These are phyloP conservation scores for Hedychridium roseum DNA, from an alignment of 2,888 invertebrate species.

Conservation along the genomic window DNA sequence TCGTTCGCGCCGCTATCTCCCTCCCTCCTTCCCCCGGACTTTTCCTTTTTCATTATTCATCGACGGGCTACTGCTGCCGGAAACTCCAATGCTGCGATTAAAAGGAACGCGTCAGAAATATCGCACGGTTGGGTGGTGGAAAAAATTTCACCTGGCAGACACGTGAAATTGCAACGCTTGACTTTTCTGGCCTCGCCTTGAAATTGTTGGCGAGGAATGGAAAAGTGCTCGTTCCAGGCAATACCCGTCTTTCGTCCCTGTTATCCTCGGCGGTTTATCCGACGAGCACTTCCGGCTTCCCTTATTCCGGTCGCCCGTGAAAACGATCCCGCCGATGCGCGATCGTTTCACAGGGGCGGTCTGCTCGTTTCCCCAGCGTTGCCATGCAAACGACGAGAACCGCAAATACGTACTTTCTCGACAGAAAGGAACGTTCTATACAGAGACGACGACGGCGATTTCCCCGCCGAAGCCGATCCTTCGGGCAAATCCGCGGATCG, in stretches of 20 bases:
- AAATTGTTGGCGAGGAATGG: slow-evolving; percentile 6
- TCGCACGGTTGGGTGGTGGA: slow-evolving; percentile 26
- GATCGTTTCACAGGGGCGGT: background rate
- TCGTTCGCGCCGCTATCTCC: slow-evolving; percentile 5
- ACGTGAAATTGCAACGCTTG: no score
- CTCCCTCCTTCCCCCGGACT: background rate
- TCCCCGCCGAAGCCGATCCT: no score
- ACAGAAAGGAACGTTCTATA: no score
- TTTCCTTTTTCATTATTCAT: background rate
- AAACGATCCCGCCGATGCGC: no score
- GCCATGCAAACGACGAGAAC: background rate
- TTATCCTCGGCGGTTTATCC: slow-evolving; percentile 26
- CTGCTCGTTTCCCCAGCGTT: background rate
- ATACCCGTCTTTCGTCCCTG: slow-evolving; percentile 7
- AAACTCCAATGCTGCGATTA: no score
- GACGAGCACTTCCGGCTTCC: slow-evolving; percentile 8
- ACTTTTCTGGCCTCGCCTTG: no score
- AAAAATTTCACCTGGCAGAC: no score
- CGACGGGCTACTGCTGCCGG: slow-evolving; percentile 2
- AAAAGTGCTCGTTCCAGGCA: slow-evolving; percentile 5
- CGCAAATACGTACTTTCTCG: background rate
- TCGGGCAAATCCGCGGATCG: no score
- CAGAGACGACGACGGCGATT: no score
- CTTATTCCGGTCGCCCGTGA: no score
- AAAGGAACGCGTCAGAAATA: no score